A percentile compares a stretch with the other conserved stretches of the same genome.
Conservation (phyloP, 2,113 vertebrate genomes). For the Rattus rattus region DNA sequence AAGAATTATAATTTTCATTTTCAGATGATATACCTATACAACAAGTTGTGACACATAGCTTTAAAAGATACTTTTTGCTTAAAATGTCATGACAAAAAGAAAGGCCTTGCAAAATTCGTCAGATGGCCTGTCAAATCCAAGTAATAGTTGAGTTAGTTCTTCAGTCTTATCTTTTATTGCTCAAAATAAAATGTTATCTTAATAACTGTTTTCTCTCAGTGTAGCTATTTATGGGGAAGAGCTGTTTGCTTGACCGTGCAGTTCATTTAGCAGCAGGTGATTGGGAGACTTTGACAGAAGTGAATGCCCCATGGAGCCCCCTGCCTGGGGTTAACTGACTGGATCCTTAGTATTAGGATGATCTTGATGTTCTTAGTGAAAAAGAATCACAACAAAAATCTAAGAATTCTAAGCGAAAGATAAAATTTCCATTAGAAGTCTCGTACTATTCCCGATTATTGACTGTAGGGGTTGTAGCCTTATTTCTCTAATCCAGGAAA, state of each 20-base stretch:
- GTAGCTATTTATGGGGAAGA: background rate
- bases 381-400: background rate
- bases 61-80: background rate
- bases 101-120: conserved; percentile 10
- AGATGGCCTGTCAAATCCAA: background rate
- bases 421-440: conserved; percentile 16
- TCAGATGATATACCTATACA: conserved; percentile 63
- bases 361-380: background rate
- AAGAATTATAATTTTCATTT: conserved; percentile 77
- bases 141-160: background rate
- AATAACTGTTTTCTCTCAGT: background rate
- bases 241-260: background rate
- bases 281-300: background rate
- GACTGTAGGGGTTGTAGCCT: background rate
- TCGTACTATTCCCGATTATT: background rate
- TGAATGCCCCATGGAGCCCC: fast-evolving
- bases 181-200: conserved; percentile 46
- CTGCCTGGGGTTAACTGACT: background rate
- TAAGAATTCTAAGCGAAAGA: background rate
- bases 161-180: background rate
- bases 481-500: conserved; percentile 16
- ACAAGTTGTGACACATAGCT: background rate
- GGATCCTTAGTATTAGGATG: background rate
- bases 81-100: conserved; percentile 4
- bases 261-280: background rate